phyloP scores from a whole-genome alignment of 2,888 invertebrate species.

The Icerya purchasi region DNA sequence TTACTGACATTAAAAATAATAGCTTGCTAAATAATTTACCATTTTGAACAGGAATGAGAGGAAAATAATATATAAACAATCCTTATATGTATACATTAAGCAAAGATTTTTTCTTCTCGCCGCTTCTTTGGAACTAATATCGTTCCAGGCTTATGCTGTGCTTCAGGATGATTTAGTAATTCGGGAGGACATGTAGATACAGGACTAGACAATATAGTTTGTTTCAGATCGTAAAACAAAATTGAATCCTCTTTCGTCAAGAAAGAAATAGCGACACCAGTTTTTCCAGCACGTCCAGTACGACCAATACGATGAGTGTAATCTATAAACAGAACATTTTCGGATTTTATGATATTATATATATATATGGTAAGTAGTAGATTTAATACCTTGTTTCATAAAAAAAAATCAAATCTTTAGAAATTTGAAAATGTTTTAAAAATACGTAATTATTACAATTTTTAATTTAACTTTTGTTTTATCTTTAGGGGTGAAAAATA shows the following conservation, averaged over 20 bases:
- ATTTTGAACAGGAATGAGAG: too few relatives aligned
- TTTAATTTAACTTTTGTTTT: too few relatives aligned
- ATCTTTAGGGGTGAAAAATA: too few relatives aligned
- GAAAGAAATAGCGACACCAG: slow-evolving; percentile 87
- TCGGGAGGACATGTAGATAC: slow-evolving; percentile 90
- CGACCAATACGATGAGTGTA: slow-evolving; percentile 96
- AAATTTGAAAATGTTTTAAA: too few relatives aligned
- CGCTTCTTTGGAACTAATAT: slow-evolving; percentile 77
- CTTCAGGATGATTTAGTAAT: slow-evolving; percentile 91
- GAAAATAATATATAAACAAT: background rate
- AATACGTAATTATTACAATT: too few relatives aligned
- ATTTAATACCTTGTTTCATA: too few relatives aligned
- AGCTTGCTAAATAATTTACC: too few relatives aligned
- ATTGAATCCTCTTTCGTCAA: slow-evolving; percentile 89
- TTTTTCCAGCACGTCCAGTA: slow-evolving; percentile 96
- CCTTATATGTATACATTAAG: slow-evolving; percentile 29
- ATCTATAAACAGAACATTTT: slow-evolving; percentile 30
- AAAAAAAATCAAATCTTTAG: too few relatives aligned
- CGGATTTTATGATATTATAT: too few relatives aligned
- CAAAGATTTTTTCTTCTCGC: slow-evolving; percentile 86
- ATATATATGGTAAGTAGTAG: too few relatives aligned
- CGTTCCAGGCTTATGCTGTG: slow-evolving; percentile 90
- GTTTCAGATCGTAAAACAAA: slow-evolving; percentile 92
- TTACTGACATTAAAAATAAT: too few relatives aligned
- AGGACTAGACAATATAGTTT: slow-evolving; percentile 66